Evolutionary conservation across 2,797 vertebrate genomes (phyloP).

Genomic region (Lithobates pipiens): DNA sequence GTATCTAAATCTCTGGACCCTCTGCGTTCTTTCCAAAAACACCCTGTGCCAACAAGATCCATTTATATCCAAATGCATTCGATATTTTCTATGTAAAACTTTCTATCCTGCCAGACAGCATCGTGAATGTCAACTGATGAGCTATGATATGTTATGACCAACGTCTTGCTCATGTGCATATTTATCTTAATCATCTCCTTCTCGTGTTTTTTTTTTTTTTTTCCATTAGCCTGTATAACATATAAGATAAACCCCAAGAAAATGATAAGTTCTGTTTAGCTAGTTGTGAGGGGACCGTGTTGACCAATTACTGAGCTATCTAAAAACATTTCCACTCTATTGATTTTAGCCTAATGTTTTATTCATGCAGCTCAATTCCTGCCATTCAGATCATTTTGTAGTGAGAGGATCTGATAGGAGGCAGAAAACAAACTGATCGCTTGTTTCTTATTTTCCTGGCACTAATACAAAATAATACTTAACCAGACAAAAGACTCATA

Average conservation of each 20-base stretch:
- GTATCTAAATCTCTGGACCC: slow-evolving; percentile 15
- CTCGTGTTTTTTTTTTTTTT: not conserved
- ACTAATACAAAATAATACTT: slow-evolving; percentile 32
- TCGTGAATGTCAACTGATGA: not conserved
- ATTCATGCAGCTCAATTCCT: slow-evolving; percentile 23
- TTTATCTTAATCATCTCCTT: slow-evolving; percentile 4
- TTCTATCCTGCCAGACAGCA: not conserved
- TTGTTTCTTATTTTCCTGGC: slow-evolving; percentile 27
- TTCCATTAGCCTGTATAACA: not conserved
- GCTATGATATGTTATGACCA: slow-evolving; percentile 9
- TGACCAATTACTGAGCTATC: slow-evolving; percentile 29
- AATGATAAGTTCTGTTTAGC: not conserved
- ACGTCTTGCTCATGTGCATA: not conserved
- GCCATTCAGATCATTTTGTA: slow-evolving; percentile 22
- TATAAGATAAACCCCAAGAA: not conserved
- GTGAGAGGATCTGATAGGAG: not conserved
- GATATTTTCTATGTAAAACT: slow-evolving; percentile 1
- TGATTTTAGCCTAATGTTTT: slow-evolving; percentile 35
- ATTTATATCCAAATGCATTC: slow-evolving; percentile 13
- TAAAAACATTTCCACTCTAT: slow-evolving; percentile 23
- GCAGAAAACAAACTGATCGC: slow-evolving; percentile 25
- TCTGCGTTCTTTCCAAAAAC: slow-evolving; percentile 8
- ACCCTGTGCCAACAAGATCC: not conserved
- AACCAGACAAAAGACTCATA: slow-evolving; percentile 25
- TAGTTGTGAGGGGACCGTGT: not conserved